Conservation (phyloP, 2,113 vertebrate species). For the Motacilla alba region DNA sequence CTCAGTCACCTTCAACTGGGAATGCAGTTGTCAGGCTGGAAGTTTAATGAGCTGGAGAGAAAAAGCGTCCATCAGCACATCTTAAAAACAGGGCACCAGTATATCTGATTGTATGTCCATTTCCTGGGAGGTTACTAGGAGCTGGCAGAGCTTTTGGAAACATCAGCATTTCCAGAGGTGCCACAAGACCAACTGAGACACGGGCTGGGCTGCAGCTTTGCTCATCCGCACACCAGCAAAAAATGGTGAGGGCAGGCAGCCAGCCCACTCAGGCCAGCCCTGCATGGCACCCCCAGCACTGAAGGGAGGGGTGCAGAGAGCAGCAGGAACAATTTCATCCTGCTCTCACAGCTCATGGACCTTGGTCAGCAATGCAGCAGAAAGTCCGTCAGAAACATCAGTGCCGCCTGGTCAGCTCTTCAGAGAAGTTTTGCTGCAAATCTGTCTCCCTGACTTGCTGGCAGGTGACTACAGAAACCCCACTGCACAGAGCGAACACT, state of each 20-base stretch:
- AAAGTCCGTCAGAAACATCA: background rate
- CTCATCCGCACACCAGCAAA: background rate
- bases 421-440: background rate
- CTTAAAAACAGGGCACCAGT: background rate
- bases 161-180: background rate
- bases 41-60: background rate
- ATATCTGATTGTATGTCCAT: background rate
- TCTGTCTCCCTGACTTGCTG: rapidly evolving
- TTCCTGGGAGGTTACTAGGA: background rate
- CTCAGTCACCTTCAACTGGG: background rate
- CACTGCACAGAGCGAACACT: background rate
- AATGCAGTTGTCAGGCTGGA: background rate
- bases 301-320: background rate
- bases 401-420: rapidly evolving
- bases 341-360: background rate
- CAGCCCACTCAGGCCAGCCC: rapidly evolving
- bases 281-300: rapidly evolving
- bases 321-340: background rate
- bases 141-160: background rate
- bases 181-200: background rate
- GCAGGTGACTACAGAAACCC: background rate
- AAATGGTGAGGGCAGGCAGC: background rate
- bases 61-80: background rate
- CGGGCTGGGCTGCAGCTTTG: background rate
- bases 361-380: background rate